phyloP scores from a whole-genome alignment of 2,888 invertebrate species.

The Synergus itoensis region DNA sequence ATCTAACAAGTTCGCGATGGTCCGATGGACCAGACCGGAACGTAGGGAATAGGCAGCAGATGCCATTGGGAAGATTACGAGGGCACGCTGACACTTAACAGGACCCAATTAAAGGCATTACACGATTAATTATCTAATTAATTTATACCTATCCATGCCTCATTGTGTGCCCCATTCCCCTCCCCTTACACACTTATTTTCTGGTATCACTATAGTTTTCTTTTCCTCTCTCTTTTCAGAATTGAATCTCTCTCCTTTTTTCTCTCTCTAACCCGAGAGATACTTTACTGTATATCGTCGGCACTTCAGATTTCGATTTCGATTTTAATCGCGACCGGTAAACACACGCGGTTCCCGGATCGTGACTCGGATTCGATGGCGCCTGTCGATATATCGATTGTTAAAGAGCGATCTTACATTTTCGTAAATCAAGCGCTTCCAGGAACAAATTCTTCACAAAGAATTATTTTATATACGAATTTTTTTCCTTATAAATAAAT shows the following conservation, averaged over 20 bases:
- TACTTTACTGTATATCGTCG: constrained; percentile 37
- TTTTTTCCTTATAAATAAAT: not conserved
- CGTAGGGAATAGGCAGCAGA: constrained; percentile 55
- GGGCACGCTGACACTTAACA: constrained; percentile 75
- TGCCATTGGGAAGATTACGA: constrained; percentile 64
- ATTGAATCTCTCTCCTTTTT: constrained; percentile 31
- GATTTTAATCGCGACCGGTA: constrained; percentile 56
- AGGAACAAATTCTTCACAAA: not conserved
- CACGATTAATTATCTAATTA: constrained; percentile 78
- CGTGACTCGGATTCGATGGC: constrained; percentile 51
- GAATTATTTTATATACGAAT: not conserved
- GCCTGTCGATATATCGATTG: constrained; percentile 39
- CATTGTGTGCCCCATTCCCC: constrained; percentile 33
- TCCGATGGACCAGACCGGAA: constrained; percentile 35
- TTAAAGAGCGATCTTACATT: constrained; percentile 28
- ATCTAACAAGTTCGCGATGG: constrained; percentile 74
- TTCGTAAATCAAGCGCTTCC: not conserved
- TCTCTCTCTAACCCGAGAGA: constrained; percentile 6
- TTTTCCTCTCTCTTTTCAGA: constrained; percentile 24
- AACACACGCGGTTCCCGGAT: constrained; percentile 46
- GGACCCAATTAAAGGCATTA: constrained; percentile 77
- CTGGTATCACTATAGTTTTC: constrained; percentile 45
- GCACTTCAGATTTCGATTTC: constrained; percentile 59
- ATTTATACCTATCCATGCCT: constrained; percentile 67
- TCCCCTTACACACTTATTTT: constrained; percentile 35